phyloP scores from a whole-genome alignment of 2,888 invertebrate genomes.

The Yponomeuta plumbellus region DNA sequence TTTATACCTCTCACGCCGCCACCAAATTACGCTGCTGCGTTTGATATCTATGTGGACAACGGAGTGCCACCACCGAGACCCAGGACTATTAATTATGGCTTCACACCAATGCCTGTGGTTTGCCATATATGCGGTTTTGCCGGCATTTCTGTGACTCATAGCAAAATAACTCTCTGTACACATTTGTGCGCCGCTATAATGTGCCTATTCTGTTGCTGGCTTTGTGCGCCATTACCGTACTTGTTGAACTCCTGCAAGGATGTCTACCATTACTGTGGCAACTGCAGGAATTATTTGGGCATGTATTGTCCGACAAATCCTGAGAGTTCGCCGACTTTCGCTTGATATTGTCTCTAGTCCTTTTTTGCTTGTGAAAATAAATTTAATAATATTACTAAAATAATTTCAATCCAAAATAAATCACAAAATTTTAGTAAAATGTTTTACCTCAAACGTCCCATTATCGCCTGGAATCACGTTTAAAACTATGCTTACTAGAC shows the following conservation, averaged over 20 bases:
- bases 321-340: constrained; percentile 30
- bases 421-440: too few species aligned
- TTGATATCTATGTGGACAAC: constrained; percentile 61
- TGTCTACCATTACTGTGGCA: constrained; percentile 65
- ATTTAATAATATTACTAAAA: too few species aligned
- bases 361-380: not conserved
- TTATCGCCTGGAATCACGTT: too few species aligned
- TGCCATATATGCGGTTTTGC: constrained; percentile 61
- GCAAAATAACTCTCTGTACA: constrained; percentile 58
- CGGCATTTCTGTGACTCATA: constrained; percentile 50
- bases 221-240: constrained; percentile 64
- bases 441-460: too few species aligned
- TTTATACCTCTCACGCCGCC: constrained; percentile 62
- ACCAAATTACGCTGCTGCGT: constrained; percentile 61
- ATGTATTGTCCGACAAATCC: constrained; percentile 65
- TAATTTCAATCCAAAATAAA: too few species aligned
- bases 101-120: constrained; percentile 49
- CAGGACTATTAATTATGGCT: constrained; percentile 52
- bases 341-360: not conserved
- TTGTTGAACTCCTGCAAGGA: constrained; percentile 64
- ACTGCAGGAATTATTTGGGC: constrained; percentile 57
- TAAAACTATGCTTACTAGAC: too few species aligned
- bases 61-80: constrained; percentile 42
- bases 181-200: constrained; percentile 57
- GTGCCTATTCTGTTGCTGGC: constrained; percentile 65